These are phyloP conservation scores for Aramus guarauna DNA, from an alignment of 2,113 vertebrate species.

Conservation along the genomic window DNA sequence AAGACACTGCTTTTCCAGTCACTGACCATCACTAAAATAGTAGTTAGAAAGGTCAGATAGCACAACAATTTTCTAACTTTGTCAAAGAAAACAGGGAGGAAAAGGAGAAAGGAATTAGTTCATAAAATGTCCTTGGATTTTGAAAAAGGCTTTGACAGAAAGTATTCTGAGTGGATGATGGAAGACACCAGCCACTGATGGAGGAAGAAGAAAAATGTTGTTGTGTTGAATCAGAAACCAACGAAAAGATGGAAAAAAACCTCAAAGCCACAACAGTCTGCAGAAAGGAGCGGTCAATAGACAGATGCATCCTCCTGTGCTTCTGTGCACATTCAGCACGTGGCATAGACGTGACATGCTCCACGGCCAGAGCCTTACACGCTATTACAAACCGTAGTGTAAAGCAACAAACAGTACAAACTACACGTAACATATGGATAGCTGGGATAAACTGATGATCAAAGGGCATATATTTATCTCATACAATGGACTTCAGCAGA, in stretches of 20 bases:
- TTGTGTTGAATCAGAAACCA: not conserved
- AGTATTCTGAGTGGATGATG: not conserved
- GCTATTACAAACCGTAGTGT: not conserved
- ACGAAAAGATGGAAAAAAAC: not conserved
- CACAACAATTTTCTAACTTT: not conserved
- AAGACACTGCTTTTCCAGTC: not conserved
- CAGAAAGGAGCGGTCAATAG: fast-evolving
- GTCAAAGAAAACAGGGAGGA: not conserved
- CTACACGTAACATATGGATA: not conserved
- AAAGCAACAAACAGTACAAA: not conserved
- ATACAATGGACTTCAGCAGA: not conserved
- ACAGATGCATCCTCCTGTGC: fast-evolving
- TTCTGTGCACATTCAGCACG: fast-evolving
- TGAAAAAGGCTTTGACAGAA: not conserved
- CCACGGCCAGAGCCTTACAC: not conserved
- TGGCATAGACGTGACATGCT: not conserved
- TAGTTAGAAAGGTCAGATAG: not conserved
- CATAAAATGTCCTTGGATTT: not conserved
- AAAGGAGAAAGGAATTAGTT: not conserved
- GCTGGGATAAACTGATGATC: too few species aligned
- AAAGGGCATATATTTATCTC: not conserved
- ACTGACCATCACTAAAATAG: not conserved
- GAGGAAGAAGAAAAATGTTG: not conserved
- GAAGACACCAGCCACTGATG: not conserved
- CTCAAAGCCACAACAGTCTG: not conserved